Percentiles rank a stretch among this genome's conserved stretches.
phyloP scores from a whole-genome alignment of 2,888 invertebrate species.

The Carcina quercana region DNA sequence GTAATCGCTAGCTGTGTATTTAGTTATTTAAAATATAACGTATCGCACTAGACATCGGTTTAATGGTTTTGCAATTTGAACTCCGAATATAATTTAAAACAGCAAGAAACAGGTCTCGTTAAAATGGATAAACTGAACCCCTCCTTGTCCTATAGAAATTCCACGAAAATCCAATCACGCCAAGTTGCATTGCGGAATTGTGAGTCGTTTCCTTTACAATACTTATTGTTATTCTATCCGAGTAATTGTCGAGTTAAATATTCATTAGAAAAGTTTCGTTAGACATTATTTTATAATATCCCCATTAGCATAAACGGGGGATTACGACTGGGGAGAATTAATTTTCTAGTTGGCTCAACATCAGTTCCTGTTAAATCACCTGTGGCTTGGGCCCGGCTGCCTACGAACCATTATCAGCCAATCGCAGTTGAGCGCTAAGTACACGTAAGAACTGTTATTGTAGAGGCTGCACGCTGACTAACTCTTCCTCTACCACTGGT shows the following conservation, averaged over 20 bases:
- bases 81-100: too few species aligned
- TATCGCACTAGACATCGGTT: too few species aligned
- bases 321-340: slow-evolving; percentile 20
- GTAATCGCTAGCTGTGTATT: too few species aligned
- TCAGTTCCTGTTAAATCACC: slow-evolving; percentile 26
- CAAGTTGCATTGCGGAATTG: too few species aligned
- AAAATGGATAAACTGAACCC: too few species aligned
- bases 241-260: slow-evolving; percentile 1
- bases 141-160: too few species aligned
- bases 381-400: slow-evolving; percentile 23
- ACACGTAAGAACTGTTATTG: slow-evolving; percentile 34
- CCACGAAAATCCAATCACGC: too few species aligned
- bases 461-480: slow-evolving; percentile 15
- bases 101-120: too few species aligned
- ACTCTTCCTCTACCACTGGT: slow-evolving; percentile 13
- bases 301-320: slow-evolving; percentile 7
- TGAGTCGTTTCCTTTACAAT: too few species aligned
- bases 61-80: too few species aligned
- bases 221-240: too few species aligned
- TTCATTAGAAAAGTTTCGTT: slow-evolving; percentile 8
- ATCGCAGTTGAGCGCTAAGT: slow-evolving; percentile 30
- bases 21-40: too few species aligned
- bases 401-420: slow-evolving; percentile 29
- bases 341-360: slow-evolving; percentile 25
- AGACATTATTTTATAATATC: slow-evolving; percentile 3